Evolutionary conservation across 1,140 invertebrate genomes (phyloP).

Genomic region (Brachionus koreanus): DNA sequence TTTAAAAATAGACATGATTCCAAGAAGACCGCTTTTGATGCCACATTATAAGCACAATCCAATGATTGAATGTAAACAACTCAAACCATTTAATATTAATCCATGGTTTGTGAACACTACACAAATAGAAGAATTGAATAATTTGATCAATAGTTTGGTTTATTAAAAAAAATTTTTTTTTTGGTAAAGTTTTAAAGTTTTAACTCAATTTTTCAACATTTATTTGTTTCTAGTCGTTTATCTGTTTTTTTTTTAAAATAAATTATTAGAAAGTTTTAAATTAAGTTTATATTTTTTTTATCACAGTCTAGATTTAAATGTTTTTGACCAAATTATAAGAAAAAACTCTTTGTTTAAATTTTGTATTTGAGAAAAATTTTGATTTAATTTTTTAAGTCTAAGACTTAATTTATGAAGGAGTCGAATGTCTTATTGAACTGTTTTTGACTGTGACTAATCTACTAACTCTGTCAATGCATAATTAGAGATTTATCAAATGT

Average conservation of each 20-base stretch:
- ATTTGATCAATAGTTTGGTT: background rate
- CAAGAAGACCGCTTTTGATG: background rate
- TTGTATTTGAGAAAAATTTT: too few species aligned
- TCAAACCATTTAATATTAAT: background rate
- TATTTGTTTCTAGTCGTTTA: background rate
- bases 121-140: background rate
- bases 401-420: too few species aligned
- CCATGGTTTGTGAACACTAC: conserved; percentile 20
- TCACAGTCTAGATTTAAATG: background rate
- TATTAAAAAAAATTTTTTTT: background rate
- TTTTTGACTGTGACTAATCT: too few species aligned
- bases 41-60: background rate
- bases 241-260: conserved; percentile 6
- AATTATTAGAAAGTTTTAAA: conserved; percentile 1
- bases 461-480: too few species aligned
- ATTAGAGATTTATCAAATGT: too few species aligned
- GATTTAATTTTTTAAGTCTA: too few species aligned
- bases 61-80: background rate
- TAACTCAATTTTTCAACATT: background rate
- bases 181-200: background rate
- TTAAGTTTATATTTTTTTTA: background rate
- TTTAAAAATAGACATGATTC: background rate
- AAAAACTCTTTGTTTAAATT: too few species aligned
- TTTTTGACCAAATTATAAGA: too few species aligned
- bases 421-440: too few species aligned